These are phyloP conservation scores for Erethizon dorsatum DNA, from an alignment of 2,797 vertebrate species.

Conservation along the genomic window DNA sequence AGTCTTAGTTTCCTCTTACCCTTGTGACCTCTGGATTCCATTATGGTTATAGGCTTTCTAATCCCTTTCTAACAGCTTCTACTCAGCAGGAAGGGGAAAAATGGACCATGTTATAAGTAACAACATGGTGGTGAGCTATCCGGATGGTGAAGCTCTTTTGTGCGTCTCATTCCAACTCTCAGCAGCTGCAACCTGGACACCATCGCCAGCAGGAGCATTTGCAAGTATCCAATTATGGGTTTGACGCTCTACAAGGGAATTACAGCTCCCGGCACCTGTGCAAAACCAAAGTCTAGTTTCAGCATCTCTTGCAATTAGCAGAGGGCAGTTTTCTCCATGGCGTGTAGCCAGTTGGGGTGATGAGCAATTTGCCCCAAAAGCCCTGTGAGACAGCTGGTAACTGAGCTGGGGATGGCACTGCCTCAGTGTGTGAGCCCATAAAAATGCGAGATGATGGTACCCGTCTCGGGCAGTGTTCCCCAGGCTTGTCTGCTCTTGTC, in stretches of 20 bases:
- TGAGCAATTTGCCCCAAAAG: slow-evolving; percentile 72
- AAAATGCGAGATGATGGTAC: background rate
- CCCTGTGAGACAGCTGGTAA: slow-evolving; percentile 70
- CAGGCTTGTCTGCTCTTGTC: slow-evolving; percentile 36
- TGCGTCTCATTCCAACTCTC: slow-evolving; percentile 19
- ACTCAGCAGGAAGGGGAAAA: slow-evolving; percentile 35
- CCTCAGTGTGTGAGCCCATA: slow-evolving; percentile 75
- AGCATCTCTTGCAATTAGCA: slow-evolving; percentile 50
- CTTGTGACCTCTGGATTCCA: slow-evolving; percentile 72
- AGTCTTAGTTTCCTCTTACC: slow-evolving; percentile 26
- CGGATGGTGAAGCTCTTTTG: background rate
- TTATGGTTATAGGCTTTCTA: slow-evolving; percentile 69
- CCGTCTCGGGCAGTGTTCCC: background rate
- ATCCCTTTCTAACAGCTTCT: slow-evolving; percentile 68
- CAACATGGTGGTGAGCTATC: background rate
- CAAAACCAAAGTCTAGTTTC: slow-evolving; percentile 35
- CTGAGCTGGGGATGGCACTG: background rate
- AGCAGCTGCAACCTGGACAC: slow-evolving; percentile 62
- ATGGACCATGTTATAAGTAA: slow-evolving; percentile 38
- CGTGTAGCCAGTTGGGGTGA: slow-evolving; percentile 70
- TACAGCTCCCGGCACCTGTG: slow-evolving; percentile 67
- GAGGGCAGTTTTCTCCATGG: slow-evolving; percentile 73
- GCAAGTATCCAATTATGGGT: slow-evolving; percentile 69
- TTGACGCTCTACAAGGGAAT: slow-evolving; percentile 63
- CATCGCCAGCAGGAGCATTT: slow-evolving; percentile 40